Percentiles rank a stretch among this genome's conserved stretches.
These are phyloP conservation scores for Rhynchonycteris naso DNA, from an alignment of 2,797 vertebrate species.

Conservation along the genomic window DNA sequence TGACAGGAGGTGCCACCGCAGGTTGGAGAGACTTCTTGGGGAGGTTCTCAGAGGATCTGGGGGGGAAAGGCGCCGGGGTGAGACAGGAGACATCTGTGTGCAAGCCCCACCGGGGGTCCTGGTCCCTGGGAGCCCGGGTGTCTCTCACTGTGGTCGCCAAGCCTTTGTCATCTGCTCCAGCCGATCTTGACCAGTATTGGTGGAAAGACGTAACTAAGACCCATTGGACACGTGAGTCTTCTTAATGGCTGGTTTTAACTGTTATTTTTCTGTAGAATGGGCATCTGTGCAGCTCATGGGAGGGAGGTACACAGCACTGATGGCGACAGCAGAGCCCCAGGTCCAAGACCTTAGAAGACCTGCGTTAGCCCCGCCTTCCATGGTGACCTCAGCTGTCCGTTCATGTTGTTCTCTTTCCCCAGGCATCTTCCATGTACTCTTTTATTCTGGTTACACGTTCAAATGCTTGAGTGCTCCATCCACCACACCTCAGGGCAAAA, in stretches of 20 bases:
- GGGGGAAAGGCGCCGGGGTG: neutral
- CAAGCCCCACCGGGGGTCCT: neutral
- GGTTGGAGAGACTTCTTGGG: slow-evolving; percentile 79
- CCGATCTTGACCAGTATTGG: neutral
- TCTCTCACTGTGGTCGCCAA: neutral
- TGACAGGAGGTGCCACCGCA: slow-evolving; percentile 85
- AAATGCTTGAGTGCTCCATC: neutral
- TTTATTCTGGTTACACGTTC: neutral
- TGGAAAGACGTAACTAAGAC: neutral
- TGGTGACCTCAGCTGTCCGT: no score
- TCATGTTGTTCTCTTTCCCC: neutral
- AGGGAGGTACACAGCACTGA: neutral
- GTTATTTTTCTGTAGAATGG: neutral
- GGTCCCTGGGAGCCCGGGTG: neutral
- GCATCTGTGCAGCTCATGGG: neutral
- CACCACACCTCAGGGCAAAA: neutral
- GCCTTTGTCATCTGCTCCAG: neutral
- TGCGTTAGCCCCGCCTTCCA: neutral
- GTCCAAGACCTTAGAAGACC: neutral
- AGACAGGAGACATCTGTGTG: neutral
- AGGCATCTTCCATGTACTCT: neutral
- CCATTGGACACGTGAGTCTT: no score
- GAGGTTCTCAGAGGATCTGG: slow-evolving; percentile 71
- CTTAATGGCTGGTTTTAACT: neutral
- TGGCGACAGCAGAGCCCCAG: neutral